Conservation (phyloP, 2,113 vertebrate genomes). For the Ivindomyrus marchei region DNA sequence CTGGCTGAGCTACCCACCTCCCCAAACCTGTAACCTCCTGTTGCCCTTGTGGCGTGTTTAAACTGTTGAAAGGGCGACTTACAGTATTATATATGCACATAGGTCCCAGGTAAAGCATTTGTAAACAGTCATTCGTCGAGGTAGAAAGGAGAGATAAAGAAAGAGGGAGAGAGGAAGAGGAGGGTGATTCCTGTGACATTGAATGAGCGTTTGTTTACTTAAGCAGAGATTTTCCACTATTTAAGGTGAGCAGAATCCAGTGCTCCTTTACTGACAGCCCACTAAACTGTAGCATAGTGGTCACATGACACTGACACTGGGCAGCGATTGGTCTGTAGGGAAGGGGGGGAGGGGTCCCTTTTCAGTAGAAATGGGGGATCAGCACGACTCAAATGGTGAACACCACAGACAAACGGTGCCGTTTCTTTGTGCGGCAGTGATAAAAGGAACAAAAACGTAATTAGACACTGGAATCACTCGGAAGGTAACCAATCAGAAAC, state of each 20-base stretch:
- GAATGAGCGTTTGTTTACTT: background rate
- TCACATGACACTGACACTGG: background rate
- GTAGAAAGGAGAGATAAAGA: background rate
- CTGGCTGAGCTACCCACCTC: background rate
- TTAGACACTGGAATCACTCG: background rate
- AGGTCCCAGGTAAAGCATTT: background rate
- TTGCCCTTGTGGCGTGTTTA: constrained; percentile 18
- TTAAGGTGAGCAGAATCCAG: background rate
- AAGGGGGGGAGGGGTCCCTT: background rate
- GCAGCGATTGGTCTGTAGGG: background rate
- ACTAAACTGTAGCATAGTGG: background rate
- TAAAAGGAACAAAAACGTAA: background rate
- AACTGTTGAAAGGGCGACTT: constrained; percentile 17
- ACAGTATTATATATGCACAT: constrained; percentile 18
- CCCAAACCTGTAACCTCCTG: background rate
- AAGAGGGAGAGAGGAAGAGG: background rate
- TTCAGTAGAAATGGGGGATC: background rate
- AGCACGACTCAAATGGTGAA: background rate
- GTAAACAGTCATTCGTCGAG: constrained; percentile 20
- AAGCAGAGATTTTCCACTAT: background rate
- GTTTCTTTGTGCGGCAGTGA: background rate
- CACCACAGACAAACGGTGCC: background rate
- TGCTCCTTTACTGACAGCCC: background rate
- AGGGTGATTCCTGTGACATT: background rate
- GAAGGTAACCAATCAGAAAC: too few species aligned